A percentile compares a stretch with the other conserved stretches of the same genome.
Conservation (phyloP, 2,113 vertebrate species). For the Lagopus leucura region DNA sequence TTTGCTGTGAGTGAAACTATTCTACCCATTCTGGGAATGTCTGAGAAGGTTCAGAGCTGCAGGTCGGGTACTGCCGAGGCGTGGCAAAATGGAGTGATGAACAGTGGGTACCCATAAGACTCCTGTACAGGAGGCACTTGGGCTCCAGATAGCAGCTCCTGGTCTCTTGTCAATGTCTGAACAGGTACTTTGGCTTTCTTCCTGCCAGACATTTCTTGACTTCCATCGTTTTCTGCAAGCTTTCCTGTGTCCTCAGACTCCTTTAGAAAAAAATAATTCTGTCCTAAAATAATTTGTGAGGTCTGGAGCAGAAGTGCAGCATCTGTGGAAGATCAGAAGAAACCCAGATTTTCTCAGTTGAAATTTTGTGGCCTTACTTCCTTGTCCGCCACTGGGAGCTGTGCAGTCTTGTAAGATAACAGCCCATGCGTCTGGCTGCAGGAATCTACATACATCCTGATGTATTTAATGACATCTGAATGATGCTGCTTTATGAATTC, state of each 20-base stretch:
- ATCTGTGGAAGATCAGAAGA: background rate
- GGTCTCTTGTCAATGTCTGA: background rate
- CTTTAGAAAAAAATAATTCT: background rate
- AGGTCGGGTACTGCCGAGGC: background rate
- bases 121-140: background rate
- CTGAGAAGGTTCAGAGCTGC: background rate
- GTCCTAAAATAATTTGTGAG: slow-evolving; percentile 1
- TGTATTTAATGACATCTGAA: background rate
- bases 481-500: background rate
- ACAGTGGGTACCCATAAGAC: background rate
- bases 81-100: background rate
- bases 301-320: background rate
- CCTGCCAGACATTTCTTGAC: background rate
- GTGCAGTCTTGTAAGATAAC: background rate
- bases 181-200: background rate
- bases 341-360: background rate
- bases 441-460: background rate
- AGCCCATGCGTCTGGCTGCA: background rate
- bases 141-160: background rate
- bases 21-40: background rate
- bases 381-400: background rate
- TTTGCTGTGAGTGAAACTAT: background rate
- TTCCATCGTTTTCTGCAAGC: background rate
- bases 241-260: background rate
- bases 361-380: background rate